Evolutionary conservation across 92 coral and sea anemone species (phyloP).

Genomic region (Umimayanthus chanpuru): DNA sequence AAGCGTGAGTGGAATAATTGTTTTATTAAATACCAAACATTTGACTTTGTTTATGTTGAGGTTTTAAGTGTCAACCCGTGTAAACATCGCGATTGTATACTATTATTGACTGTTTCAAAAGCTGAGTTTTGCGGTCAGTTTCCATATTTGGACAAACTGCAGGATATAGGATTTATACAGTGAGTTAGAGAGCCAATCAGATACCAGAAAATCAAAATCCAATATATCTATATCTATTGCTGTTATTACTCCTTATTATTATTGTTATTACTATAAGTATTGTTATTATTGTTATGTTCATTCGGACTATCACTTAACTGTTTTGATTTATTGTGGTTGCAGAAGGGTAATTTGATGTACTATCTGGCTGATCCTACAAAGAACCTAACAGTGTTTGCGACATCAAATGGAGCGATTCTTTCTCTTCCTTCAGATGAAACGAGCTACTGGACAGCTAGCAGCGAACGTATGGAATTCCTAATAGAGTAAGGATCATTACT

Average conservation of each 20-base stretch:
- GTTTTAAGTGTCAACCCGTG: no score
- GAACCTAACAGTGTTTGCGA: constrained; percentile 29
- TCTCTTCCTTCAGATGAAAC: background rate
- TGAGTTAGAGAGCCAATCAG: no score
- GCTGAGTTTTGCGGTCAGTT: no score
- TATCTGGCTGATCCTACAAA: constrained; percentile 7
- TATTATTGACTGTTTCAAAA: no score
- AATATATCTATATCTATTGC: background rate
- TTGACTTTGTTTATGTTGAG: no score
- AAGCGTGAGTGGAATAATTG: no score
- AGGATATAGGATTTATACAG: no score
- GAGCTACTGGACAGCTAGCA: constrained; percentile 27
- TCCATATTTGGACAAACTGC: no score
- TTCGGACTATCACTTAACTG: background rate
- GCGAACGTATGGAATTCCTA: constrained; percentile 18
- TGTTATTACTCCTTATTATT: background rate
- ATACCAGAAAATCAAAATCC: no score
- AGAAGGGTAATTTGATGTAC: constrained; percentile 35
- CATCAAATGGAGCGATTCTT: constrained; percentile 17
- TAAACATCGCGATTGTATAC: no score
- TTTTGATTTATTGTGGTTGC: background rate
- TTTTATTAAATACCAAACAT: no score
- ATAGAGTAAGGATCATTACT: constrained; percentile 9
- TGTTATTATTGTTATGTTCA: background rate
- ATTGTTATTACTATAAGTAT: background rate